These are phyloP conservation scores for Poeciliopsis infans DNA, from an alignment of 2,797 vertebrate species.

Conservation along the genomic window DNA sequence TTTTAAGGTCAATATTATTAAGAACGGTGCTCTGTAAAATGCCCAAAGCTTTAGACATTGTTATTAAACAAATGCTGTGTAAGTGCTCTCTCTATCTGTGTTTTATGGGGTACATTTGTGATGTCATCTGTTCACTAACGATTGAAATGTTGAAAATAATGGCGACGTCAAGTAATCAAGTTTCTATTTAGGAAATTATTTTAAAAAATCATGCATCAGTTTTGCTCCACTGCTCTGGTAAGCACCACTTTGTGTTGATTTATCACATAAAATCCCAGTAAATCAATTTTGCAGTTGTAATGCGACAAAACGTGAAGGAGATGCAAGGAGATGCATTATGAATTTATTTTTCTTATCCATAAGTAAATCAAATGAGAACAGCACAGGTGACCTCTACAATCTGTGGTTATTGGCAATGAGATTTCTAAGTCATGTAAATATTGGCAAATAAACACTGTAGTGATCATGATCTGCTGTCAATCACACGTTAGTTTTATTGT, in stretches of 20 bases:
- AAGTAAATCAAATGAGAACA: not conserved
- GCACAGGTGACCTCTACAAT: too few relatives aligned
- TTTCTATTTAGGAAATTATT: not conserved
- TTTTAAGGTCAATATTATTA: not conserved
- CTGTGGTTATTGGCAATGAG: not conserved
- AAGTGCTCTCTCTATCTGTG: not conserved
- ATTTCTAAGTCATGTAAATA: not conserved
- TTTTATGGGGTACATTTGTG: not conserved
- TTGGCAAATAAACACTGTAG: not conserved
- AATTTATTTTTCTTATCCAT: not conserved
- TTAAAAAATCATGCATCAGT: not conserved
- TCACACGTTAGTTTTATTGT: not conserved
- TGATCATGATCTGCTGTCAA: not conserved
- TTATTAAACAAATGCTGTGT: not conserved
- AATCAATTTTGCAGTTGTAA: not conserved
- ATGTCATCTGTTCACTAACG: not conserved
- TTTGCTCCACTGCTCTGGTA: not conserved
- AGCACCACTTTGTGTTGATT: not conserved
- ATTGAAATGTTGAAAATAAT: not conserved
- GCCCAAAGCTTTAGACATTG: not conserved
- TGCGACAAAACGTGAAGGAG: not conserved
- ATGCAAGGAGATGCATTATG: slow-evolving; percentile 28
- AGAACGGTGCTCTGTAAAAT: not conserved
- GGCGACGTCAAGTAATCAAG: not conserved
- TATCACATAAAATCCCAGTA: not conserved